These are phyloP conservation scores for Actinostola sp. DNA, from an alignment of 92 coral and sea anemone genomes.

Conservation along the genomic window DNA sequence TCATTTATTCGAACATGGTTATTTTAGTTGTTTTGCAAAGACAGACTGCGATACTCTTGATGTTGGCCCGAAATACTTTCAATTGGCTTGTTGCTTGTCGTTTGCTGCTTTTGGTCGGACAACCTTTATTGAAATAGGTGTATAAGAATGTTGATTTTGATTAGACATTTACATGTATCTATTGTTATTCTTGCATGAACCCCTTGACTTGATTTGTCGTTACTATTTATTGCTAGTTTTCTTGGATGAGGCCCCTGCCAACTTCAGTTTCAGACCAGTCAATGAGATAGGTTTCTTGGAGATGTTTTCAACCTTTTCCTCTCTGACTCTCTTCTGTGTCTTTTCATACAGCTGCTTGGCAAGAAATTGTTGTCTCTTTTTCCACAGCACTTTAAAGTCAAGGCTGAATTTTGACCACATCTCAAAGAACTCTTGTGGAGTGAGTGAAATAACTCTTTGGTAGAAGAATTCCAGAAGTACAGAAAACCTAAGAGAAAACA, in stretches of 20 bases:
- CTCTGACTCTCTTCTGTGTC: slow-evolving; percentile 70
- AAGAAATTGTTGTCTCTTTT: slow-evolving; percentile 81
- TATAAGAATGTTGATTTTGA: too few relatives aligned
- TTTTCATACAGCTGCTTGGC: slow-evolving; percentile 82
- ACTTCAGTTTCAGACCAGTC: slow-evolving; percentile 73
- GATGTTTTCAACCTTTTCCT: slow-evolving; percentile 67
- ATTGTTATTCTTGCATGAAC: too few relatives aligned
- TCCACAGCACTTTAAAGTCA: slow-evolving; percentile 80
- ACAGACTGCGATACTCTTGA: too few relatives aligned
- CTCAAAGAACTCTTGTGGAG: slow-evolving; percentile 88
- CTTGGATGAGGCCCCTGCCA: slow-evolving; percentile 77
- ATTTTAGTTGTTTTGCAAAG: too few relatives aligned
- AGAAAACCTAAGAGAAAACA: slow-evolving; percentile 39
- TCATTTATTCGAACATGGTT: too few relatives aligned
- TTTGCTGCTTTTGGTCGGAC: too few relatives aligned
- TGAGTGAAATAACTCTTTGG: slow-evolving; percentile 43
- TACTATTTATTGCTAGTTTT: neutral
- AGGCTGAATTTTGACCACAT: slow-evolving; percentile 70
- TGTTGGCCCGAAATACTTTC: too few relatives aligned
- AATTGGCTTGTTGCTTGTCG: too few relatives aligned
- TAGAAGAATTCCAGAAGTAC: slow-evolving; percentile 59
- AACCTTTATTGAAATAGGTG: too few relatives aligned
- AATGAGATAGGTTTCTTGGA: slow-evolving; percentile 77
- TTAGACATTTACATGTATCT: too few relatives aligned
- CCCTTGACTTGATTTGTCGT: too few relatives aligned